Evolutionary conservation across 2,888 invertebrate genomes (phyloP).

Genomic region (Scelioninae gen. 1): DNA sequence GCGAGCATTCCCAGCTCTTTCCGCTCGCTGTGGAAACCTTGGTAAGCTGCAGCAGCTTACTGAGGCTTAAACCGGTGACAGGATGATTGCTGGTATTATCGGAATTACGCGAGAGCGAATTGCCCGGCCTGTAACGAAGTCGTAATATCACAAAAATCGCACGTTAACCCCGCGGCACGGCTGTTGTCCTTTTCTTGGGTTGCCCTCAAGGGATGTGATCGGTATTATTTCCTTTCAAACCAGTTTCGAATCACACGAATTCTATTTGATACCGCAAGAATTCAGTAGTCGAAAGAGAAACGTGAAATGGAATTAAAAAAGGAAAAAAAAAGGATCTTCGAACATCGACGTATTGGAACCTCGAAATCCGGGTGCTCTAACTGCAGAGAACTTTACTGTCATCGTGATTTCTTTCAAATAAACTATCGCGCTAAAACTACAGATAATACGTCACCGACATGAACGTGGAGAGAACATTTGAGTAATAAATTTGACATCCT

Average conservation of each 20-base stretch:
- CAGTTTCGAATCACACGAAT: constrained; percentile 63
- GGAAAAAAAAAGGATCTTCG: constrained; percentile 13
- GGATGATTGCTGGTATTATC: constrained; percentile 83
- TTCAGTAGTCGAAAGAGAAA: constrained; percentile 56
- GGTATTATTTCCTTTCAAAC: constrained; percentile 64
- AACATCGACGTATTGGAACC: constrained; percentile 42
- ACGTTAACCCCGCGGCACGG: constrained; percentile 59
- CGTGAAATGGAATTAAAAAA: constrained; percentile 48
- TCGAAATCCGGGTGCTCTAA: constrained; percentile 40
- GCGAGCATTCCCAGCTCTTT: constrained; percentile 72
- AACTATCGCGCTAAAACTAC: constrained; percentile 19
- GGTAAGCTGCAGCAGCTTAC: constrained; percentile 79
- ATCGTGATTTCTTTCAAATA: constrained; percentile 41
- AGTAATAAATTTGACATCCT: too few relatives aligned
- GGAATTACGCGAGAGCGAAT: constrained; percentile 81
- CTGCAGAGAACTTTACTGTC: constrained; percentile 49
- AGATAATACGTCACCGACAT: constrained; percentile 23
- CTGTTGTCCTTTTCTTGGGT: constrained; percentile 58
- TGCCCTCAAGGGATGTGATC: constrained; percentile 59
- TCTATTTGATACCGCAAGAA: constrained; percentile 60
- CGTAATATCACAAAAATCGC: constrained; percentile 72
- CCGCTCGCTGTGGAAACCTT: constrained; percentile 74
- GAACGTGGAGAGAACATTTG: too few relatives aligned
- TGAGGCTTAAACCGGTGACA: constrained; percentile 81
- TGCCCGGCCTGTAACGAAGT: constrained; percentile 79